A percentile compares a stretch with the other conserved stretches of the same genome.
Conservation (phyloP, 2,797 vertebrate genomes). For the Sebastolobus altivelis region DNA sequence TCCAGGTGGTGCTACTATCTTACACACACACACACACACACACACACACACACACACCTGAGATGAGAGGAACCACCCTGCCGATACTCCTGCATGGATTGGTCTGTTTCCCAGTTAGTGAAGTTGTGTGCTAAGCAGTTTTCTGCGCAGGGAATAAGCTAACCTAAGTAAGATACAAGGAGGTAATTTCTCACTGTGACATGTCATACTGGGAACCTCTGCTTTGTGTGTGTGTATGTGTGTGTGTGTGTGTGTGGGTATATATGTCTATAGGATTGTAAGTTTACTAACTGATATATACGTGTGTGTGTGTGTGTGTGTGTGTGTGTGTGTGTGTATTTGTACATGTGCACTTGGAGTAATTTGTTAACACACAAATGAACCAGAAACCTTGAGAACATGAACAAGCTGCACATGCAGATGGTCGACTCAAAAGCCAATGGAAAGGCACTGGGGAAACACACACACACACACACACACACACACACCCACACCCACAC, state of each 20-base stretch:
- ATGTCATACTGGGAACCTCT: constrained; percentile 11
- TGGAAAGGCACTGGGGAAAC: not conserved
- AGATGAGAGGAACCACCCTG: constrained; percentile 19
- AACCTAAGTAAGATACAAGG: constrained; percentile 44
- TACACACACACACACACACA: constrained; percentile 1
- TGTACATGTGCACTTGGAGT: not conserved
- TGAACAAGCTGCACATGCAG: constrained; percentile 62
- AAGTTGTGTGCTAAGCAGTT: constrained; percentile 50
- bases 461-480: constrained; percentile 8
- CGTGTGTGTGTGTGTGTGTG: not conserved
- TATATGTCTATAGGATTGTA: not conserved
- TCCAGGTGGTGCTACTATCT: constrained; percentile 38
- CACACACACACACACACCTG: constrained; percentile 6
- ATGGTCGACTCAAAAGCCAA: constrained; percentile 52
- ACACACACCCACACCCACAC: constrained; percentile 22
- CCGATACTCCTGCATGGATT: not conserved
- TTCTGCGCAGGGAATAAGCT: constrained; percentile 17
- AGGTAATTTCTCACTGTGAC: constrained; percentile 50
- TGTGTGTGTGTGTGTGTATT: not conserved
- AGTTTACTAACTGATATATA: not conserved
- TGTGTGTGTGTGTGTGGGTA: constrained; percentile 5
- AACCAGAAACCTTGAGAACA: constrained; percentile 56
- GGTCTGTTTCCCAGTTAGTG: constrained; percentile 32
- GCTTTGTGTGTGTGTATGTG: constrained; percentile 1
- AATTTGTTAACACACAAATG: constrained; percentile 49